Conservation (phyloP, 2,888 invertebrate genomes). For the Aporophyla lueneburgensis region DNA sequence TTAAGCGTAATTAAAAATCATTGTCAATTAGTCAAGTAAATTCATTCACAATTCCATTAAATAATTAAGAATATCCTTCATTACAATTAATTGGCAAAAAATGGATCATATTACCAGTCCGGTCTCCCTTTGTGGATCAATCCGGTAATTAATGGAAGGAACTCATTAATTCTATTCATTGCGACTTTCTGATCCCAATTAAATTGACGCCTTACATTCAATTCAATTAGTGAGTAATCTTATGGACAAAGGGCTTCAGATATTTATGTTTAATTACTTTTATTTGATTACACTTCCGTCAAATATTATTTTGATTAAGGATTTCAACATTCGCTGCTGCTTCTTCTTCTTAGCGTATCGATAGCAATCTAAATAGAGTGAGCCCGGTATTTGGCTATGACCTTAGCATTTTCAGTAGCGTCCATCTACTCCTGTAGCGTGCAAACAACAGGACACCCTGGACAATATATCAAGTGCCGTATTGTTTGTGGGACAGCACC, state of each 20-base stretch:
- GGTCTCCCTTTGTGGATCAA: constrained; percentile 27
- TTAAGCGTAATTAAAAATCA: not conserved
- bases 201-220: constrained; percentile 21
- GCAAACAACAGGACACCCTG: no score
- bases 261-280: constrained; percentile 18
- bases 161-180: constrained; percentile 40
- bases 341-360: no score
- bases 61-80: constrained; percentile 25
- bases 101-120: constrained; percentile 26
- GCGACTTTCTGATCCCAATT: constrained; percentile 34
- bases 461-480: no score
- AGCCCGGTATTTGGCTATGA: no score
- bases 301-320: not conserved
- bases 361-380: no score
- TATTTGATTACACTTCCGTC: constrained; percentile 10
- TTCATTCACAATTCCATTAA: not conserved
- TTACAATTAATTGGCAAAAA: constrained; percentile 48
- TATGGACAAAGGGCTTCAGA: not conserved
- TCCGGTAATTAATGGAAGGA: constrained; percentile 44
- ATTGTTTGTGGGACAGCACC: no score
- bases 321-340: no score
- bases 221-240: constrained; percentile 36
- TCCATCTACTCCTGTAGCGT: no score
- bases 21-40: constrained; percentile 1
- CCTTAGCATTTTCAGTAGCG: no score